These are phyloP conservation scores for Capitella teleta DNA, from an alignment of 1,140 invertebrate genomes.

Conservation along the genomic window DNA sequence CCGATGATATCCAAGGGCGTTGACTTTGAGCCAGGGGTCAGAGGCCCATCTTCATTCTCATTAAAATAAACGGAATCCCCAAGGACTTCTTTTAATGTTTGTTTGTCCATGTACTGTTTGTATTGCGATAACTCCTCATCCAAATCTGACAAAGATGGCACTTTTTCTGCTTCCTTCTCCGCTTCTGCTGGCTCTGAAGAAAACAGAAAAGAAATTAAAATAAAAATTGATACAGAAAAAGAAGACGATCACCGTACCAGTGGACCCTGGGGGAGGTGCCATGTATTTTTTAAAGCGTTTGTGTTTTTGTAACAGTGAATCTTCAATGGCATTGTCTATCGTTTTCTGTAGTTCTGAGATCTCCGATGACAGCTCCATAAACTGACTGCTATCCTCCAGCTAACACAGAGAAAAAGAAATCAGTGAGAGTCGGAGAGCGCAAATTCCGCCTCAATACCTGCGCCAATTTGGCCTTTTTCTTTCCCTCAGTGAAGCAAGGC, in stretches of 20 bases:
- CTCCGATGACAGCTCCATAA: conserved; percentile 40
- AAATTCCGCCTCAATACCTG: conserved; percentile 9
- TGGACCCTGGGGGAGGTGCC: too few species aligned
- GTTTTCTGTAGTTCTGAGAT: conserved; percentile 38
- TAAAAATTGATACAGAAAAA: too few species aligned
- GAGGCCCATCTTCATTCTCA: background rate
- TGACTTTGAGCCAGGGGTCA: background rate
- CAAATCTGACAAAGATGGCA: too few species aligned
- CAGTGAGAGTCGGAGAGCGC: background rate
- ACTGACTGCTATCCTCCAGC: conserved; percentile 52
- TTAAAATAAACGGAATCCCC: too few species aligned
- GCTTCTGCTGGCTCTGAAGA: too few species aligned
- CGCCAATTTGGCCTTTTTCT: conserved; percentile 61
- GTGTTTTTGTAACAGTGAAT: conserved; percentile 26
- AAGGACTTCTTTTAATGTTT: too few species aligned
- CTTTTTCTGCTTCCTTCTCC: too few species aligned
- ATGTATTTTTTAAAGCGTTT: too few species aligned
- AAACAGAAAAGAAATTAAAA: too few species aligned
- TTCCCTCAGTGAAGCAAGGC: conserved; percentile 73
- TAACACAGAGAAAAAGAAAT: conserved; percentile 13
- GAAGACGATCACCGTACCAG: too few species aligned
- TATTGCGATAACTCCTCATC: too few species aligned
- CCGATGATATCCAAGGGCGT: background rate
- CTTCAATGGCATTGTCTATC: conserved; percentile 56
- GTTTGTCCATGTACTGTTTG: too few species aligned